These are phyloP conservation scores for Parapristionchus giblindavisi DNA, from an alignment of 2,888 invertebrate genomes.

Conservation along the genomic window DNA sequence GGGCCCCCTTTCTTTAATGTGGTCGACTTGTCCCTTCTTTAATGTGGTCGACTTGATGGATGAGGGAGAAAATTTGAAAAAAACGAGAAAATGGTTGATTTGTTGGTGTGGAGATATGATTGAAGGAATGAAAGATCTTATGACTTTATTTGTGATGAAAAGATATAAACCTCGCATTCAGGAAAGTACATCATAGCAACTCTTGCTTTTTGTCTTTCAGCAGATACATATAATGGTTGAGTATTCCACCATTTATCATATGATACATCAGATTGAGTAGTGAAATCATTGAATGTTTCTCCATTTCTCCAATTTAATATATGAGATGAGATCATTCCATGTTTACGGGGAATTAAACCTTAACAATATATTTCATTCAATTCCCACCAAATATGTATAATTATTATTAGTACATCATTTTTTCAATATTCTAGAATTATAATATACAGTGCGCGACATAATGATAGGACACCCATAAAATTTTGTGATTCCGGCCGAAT, in stretches of 20 bases:
- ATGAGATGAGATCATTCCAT: slow-evolving; percentile 52
- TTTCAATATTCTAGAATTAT: no score
- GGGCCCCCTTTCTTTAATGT: no score
- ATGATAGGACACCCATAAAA: no score
- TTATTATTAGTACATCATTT: no score
- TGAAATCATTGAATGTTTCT: slow-evolving; percentile 49
- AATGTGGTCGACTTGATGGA: neutral
- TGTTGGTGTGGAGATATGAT: no score
- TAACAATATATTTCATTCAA: neutral
- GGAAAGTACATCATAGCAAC: slow-evolving; percentile 59
- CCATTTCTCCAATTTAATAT: slow-evolving; percentile 50
- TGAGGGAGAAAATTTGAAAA: neutral
- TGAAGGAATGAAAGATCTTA: neutral
- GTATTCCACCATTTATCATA: slow-evolving; percentile 50
- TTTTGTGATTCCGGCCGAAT: no score
- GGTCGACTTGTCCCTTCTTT: neutral
- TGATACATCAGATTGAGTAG: slow-evolving; percentile 46
- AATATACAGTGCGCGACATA: no score
- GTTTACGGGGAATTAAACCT: slow-evolving; percentile 50
- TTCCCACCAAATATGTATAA: no score
- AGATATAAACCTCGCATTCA: slow-evolving; percentile 45
- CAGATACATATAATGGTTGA: slow-evolving; percentile 53
- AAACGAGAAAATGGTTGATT: no score
- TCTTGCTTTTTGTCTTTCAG: slow-evolving; percentile 45
- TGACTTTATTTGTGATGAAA: no score